Percentiles rank a stretch among this genome's conserved stretches.
phyloP scores from a whole-genome alignment of 2,113 vertebrate genomes.

The Vombatus ursinus region DNA sequence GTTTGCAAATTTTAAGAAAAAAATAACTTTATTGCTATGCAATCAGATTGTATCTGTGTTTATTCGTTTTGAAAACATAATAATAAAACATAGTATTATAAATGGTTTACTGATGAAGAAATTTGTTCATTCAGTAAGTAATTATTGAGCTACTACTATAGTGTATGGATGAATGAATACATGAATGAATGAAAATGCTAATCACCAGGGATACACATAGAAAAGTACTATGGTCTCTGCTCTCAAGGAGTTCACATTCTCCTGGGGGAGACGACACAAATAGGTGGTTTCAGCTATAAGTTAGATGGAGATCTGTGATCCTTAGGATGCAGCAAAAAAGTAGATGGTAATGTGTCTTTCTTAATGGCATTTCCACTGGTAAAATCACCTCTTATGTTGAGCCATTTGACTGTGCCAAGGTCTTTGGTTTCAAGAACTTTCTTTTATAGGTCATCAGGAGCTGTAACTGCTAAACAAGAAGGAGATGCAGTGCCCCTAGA shows the following conservation, averaged over 20 bases:
- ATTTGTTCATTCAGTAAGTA: neutral
- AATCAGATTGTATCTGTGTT: slow-evolving; percentile 22
- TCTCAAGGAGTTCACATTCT: neutral
- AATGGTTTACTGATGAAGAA: neutral
- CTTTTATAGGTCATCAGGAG: neutral
- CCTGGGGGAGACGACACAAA: neutral
- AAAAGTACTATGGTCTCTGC: neutral
- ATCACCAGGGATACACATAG: neutral
- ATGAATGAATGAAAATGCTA: neutral
- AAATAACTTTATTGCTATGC: neutral
- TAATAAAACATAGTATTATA: neutral
- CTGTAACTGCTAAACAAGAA: neutral
- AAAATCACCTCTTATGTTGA: neutral
- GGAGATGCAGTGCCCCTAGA: neutral
- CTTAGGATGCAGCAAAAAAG: neutral
- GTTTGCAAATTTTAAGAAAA: neutral
- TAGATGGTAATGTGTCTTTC: neutral
- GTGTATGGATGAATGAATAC: neutral
- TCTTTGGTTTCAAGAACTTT: neutral
- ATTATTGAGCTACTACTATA: neutral
- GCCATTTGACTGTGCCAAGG: neutral
- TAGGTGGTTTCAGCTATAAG: neutral
- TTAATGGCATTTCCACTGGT: neutral
- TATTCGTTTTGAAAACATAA: neutral
- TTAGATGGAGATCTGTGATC: neutral